Evolutionary conservation across 2,113 vertebrate genomes (phyloP).

Genomic region (Lophochroa leadbeateri): DNA sequence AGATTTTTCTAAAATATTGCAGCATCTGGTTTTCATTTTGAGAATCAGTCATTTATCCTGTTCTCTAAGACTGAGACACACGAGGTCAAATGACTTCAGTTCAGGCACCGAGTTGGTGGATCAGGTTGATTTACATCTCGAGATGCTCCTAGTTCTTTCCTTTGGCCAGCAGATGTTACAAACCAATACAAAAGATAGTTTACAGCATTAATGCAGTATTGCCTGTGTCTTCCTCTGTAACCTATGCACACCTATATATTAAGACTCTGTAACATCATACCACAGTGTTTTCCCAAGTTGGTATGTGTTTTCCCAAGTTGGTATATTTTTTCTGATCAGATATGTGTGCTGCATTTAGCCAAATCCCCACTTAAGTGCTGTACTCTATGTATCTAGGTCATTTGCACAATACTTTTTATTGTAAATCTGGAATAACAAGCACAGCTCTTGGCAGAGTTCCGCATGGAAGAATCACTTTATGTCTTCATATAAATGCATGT

Average conservation of each 20-base stretch:
- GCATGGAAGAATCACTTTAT: neutral
- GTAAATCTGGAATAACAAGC: constrained; percentile 30
- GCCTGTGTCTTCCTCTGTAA: neutral
- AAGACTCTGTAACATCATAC: neutral
- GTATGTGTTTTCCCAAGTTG: neutral
- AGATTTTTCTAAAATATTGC: neutral
- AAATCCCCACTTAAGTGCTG: neutral
- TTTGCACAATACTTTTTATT: constrained; percentile 18
- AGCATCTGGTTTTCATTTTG: constrained; percentile 33
- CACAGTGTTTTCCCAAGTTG: neutral
- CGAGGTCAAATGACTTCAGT: neutral
- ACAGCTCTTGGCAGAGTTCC: constrained; percentile 5
- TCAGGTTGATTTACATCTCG: neutral
- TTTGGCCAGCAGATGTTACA: neutral
- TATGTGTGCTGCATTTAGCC: neutral
- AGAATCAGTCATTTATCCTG: neutral
- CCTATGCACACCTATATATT: neutral
- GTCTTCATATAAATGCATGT: neutral
- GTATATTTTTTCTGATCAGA: neutral
- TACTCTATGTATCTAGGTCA: neutral
- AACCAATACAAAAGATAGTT: neutral
- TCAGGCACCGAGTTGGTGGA: neutral
- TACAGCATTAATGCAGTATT: neutral
- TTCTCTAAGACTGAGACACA: neutral
- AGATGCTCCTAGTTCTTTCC: neutral